Conservation (phyloP, 2,888 invertebrate genomes). For the Vesta saturnalis region DNA sequence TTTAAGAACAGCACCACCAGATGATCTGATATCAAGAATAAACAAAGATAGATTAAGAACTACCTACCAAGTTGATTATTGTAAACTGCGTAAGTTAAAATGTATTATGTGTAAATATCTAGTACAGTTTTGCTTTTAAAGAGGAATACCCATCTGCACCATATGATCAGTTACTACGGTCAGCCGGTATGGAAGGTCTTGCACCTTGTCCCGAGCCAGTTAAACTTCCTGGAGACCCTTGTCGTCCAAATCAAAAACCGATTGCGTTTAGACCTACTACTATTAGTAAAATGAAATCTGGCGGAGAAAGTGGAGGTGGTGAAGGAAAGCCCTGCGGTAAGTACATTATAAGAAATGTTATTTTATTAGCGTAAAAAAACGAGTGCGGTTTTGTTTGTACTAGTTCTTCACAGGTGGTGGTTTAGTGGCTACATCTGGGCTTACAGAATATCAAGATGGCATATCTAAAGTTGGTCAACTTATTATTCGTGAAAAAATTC, state of each 20-base stretch:
- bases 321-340: constrained; percentile 31
- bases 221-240: constrained; percentile 68
- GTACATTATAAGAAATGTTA: neutral
- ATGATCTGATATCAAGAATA: constrained; percentile 68
- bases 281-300: constrained; percentile 28
- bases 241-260: constrained; percentile 65
- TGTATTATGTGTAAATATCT: neutral
- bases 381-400: neutral
- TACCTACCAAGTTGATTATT: constrained; percentile 72
- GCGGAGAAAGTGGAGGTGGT: constrained; percentile 41
- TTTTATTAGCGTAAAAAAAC: neutral
- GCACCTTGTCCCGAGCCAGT: constrained; percentile 68
- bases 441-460: constrained; percentile 72
- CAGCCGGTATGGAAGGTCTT: constrained; percentile 66
- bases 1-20: constrained; percentile 67
- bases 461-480: constrained; percentile 70
- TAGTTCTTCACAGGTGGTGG: constrained; percentile 21
- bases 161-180: constrained; percentile 67
- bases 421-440: constrained; percentile 50
- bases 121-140: constrained; percentile 35
- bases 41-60: constrained; percentile 70
- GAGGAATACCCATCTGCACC: constrained; percentile 66
- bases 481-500: constrained; percentile 70
- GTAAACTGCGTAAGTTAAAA: constrained; percentile 59
- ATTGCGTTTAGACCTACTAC: constrained; percentile 48